phyloP scores from a whole-genome alignment of 1,140 invertebrate species.

The Drosophila orosa region DNA sequence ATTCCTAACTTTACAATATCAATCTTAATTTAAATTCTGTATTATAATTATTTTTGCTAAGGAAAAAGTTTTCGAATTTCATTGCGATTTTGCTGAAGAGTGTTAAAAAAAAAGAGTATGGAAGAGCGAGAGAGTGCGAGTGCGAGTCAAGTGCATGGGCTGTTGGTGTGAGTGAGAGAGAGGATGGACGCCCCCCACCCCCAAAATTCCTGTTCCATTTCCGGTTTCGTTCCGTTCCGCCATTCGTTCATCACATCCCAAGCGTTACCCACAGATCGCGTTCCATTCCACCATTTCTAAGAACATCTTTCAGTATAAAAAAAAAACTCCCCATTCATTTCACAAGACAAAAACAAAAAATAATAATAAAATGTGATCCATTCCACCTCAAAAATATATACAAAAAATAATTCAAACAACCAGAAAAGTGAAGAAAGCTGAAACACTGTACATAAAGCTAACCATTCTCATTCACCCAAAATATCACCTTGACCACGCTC shows the following conservation, averaged over 20 bases:
- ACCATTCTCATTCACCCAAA: slow-evolving; percentile 43
- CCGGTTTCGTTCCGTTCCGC: slow-evolving; percentile 18
- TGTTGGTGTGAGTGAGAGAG: slow-evolving; percentile 25
- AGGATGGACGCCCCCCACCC: slow-evolving; percentile 3
- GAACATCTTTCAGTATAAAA: slow-evolving; percentile 20
- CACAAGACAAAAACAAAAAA: slow-evolving; percentile 1
- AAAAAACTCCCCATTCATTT: not conserved
- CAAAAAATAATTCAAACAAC: not conserved
- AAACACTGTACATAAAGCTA: slow-evolving; percentile 53
- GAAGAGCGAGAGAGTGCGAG: slow-evolving; percentile 8
- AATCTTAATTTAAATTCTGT: not conserved
- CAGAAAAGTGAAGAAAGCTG: slow-evolving; percentile 20
- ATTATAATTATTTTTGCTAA: not conserved
- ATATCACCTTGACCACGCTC: slow-evolving; percentile 34
- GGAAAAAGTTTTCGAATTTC: not conserved
- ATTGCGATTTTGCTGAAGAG: not conserved
- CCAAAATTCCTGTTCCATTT: slow-evolving; percentile 16
- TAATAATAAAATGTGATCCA: slow-evolving; percentile 9
- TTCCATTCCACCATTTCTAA: slow-evolving; percentile 31
- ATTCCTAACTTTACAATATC: not conserved
- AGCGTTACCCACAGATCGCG: slow-evolving; percentile 1
- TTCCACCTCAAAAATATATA: slow-evolving; percentile 12
- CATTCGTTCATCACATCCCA: slow-evolving; percentile 23
- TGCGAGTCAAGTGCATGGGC: slow-evolving; percentile 7
- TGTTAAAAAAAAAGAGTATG: slow-evolving; percentile 14